These are phyloP conservation scores for Todiramphus chloris DNA, from an alignment of 2,113 vertebrate species.

Conservation along the genomic window DNA sequence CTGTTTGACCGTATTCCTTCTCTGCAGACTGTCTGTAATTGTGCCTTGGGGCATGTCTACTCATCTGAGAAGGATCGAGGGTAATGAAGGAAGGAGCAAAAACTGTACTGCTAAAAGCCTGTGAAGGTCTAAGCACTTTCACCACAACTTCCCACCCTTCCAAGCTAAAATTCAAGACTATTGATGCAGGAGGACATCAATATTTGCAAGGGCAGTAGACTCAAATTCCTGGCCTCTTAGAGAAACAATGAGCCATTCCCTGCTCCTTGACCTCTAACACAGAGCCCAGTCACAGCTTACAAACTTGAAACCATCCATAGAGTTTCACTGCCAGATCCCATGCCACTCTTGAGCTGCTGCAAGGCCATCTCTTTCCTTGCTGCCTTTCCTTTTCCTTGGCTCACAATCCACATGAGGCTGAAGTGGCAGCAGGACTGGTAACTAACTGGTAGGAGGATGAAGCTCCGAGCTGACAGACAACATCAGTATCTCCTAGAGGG, in stretches of 20 bases:
- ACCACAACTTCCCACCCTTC: background rate
- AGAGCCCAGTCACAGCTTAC: background rate
- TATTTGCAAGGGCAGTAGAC: background rate
- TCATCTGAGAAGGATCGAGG: background rate
- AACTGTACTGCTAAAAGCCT: background rate
- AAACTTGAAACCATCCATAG: background rate
- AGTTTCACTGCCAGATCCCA: background rate
- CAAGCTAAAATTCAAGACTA: background rate
- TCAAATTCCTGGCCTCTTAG: background rate
- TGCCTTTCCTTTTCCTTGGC: background rate
- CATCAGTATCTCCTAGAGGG: background rate
- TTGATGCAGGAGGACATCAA: background rate
- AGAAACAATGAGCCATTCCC: background rate
- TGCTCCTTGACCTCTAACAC: background rate
- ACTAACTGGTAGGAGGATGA: background rate
- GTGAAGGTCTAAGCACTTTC: background rate
- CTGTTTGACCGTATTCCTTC: background rate
- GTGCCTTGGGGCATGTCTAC: background rate
- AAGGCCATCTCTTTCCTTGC: background rate
- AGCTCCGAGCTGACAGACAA: background rate
- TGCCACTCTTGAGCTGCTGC: background rate
- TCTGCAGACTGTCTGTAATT: background rate
- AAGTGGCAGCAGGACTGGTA: background rate
- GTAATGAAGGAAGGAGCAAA: background rate
- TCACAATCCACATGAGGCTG: rapidly evolving